These are phyloP conservation scores for Sebastiscus albofasciatus DNA, from an alignment of 2,797 vertebrate genomes.

Conservation along the genomic window DNA sequence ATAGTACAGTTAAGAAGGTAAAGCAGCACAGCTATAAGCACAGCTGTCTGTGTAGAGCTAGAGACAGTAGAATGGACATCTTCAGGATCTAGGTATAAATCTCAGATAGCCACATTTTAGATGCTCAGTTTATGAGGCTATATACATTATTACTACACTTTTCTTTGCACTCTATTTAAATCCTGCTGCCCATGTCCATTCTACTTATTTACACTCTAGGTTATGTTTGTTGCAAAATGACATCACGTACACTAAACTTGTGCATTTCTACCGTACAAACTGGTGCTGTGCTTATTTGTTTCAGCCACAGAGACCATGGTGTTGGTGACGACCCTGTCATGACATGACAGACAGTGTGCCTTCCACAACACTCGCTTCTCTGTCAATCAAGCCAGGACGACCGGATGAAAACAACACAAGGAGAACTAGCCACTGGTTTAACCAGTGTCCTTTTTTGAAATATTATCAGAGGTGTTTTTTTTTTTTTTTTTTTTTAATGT, in stretches of 20 bases:
- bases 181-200: conserved; percentile 28
- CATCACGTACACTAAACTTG: not conserved
- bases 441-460: conserved; percentile 8
- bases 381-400: conserved; percentile 17
- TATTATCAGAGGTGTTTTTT: not conserved
- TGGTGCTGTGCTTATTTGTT: conserved; percentile 35
- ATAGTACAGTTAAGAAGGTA: conserved; percentile 60
- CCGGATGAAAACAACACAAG: not conserved
- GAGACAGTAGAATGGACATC: conserved; percentile 48
- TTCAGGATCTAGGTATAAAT: not conserved
- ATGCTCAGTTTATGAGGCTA: not conserved
- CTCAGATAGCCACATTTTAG: not conserved
- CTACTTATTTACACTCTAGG: conserved; percentile 21
- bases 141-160: not conserved
- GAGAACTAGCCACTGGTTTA: not conserved
- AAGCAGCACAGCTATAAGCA: conserved; percentile 22
- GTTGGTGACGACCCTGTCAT: conserved; percentile 55
- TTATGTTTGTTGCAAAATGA: not conserved
- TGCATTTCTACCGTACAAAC: not conserved
- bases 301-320: conserved; percentile 42
- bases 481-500: not conserved
- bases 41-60: conserved; percentile 20
- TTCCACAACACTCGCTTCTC: conserved; percentile 48
- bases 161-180: not conserved
- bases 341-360: conserved; percentile 63